phyloP scores from a whole-genome alignment of 2,888 invertebrate species.

The Drosophila testacea region DNA sequence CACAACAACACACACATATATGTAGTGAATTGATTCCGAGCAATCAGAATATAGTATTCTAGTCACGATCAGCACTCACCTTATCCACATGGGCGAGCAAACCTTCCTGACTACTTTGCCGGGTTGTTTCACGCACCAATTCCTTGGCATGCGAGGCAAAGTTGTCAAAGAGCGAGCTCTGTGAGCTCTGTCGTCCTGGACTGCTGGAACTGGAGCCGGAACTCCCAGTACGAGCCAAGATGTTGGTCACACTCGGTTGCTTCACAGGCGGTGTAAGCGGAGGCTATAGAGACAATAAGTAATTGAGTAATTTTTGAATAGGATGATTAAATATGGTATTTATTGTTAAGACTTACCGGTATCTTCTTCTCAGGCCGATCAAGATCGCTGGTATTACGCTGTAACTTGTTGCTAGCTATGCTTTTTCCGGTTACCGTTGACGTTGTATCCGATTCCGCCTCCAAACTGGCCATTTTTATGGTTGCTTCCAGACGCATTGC shows the following conservation, averaged over 20 bases:
- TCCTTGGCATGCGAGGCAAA: slow-evolving; percentile 96
- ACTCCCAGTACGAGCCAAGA: slow-evolving; percentile 88
- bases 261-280: slow-evolving; percentile 75
- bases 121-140: slow-evolving; percentile 93
- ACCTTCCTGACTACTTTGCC: slow-evolving; percentile 96
- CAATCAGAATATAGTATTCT: slow-evolving; percentile 4
- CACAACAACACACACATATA: slow-evolving; percentile 44
- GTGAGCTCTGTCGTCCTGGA: slow-evolving; percentile 90
- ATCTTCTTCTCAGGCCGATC: slow-evolving; percentile 76
- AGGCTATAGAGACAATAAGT: slow-evolving; percentile 46
- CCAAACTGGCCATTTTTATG: slow-evolving; percentile 79
- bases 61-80: slow-evolving; percentile 86
- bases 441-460: slow-evolving; percentile 92
- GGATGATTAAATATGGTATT: too few relatives aligned
- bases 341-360: slow-evolving; percentile 70
- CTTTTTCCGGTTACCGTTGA: slow-evolving; percentile 91
- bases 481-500: slow-evolving; percentile 81
- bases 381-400: slow-evolving; percentile 70
- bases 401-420: slow-evolving; percentile 87
- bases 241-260: slow-evolving; percentile 85
- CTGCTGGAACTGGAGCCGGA: slow-evolving; percentile 87
- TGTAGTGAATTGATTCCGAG: slow-evolving; percentile 56
- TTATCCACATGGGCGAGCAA: slow-evolving; percentile 95
- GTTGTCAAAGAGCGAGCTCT: slow-evolving; percentile 94
- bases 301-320: not conserved